These are phyloP conservation scores for Micoletzkya japonica DNA, from an alignment of 2,888 invertebrate species.

Conservation along the genomic window DNA sequence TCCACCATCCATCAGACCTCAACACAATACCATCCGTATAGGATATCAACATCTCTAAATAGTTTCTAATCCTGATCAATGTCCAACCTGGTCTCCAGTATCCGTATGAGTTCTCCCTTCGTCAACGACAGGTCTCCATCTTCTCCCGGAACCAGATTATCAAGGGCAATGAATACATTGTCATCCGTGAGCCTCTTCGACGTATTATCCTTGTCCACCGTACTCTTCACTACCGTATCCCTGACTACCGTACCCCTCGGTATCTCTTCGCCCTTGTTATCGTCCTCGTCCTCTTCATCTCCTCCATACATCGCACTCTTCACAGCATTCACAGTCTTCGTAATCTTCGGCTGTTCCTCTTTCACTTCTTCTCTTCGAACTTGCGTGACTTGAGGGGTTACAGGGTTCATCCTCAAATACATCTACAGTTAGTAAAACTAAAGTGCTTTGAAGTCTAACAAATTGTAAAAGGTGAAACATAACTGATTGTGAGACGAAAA, in stretches of 20 bases:
- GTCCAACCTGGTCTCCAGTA: constrained; percentile 40
- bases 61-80: not conserved
- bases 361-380: not conserved
- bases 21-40: not conserved
- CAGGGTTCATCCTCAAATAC: too few relatives aligned
- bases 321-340: not conserved
- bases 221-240: not conserved
- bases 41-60: not conserved
- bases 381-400: too few relatives aligned
- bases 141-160: constrained; percentile 32
- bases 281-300: not conserved
- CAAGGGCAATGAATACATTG: constrained; percentile 38
- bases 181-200: constrained; percentile 31
- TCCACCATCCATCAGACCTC: constrained; percentile 50
- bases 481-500: too few relatives aligned
- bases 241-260: not conserved
- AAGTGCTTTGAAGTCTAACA: too few relatives aligned
- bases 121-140: constrained; percentile 38
- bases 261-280: not conserved
- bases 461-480: too few relatives aligned
- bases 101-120: constrained; percentile 38
- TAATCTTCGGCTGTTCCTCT: not conserved
- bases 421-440: too few relatives aligned
- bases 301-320: too few relatives aligned
- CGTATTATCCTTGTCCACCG: not conserved